Base-by-base conservation (phyloP, 2,797 vertebrate species). In the Micropoecilia bifurca region DNA sequence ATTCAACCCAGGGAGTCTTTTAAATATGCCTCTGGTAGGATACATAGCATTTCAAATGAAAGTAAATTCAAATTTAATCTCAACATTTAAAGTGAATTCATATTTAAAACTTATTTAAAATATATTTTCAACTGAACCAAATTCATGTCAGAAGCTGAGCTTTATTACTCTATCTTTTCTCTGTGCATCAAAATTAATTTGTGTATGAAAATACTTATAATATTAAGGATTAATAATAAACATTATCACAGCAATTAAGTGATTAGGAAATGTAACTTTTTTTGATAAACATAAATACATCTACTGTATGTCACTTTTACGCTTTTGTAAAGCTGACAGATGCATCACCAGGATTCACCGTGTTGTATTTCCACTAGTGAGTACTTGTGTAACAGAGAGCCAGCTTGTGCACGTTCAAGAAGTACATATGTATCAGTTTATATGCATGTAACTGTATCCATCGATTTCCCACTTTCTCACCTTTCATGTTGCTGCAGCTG, bases 341-440 rank as follows among this genome's bases (percentile, higher is more conserved):
- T 22, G 18, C 33, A 66, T 39, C 22, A 30, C 33, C 25, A 4
- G 14, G 16, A 68, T 69, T 41, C 39, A 69, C 4, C n/a, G 63
- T 41, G 36, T 41, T 68, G 18, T 41, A 13, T 41, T 68, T 12
- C 10, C 63, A 41, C 36, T 12, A 41, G 36, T 41, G 36, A 41
- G 22, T n/a, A 69, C 22, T 14, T 69, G 39, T n/a, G 74, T 83
- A 80, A 88, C n/a, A 71, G 4, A 76, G 74, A 83, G 75, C 84
- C 80, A 14, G 77, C 79, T 48, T 77, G 48, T 68, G 39, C 79
- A 46, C 50, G 30, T 48, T 53, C 28, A 59, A 72, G 41, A 76
- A 74, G 50, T 78, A 76, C 36, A 50, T 63, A 39, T 81, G 74
- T 73, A 74, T 76, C 5, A 73, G 48, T 7, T 71, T 30, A 68